Evolutionary conservation across 1,140 invertebrate genomes (phyloP).

Genomic region (Diabrotica undecimpunctata): DNA sequence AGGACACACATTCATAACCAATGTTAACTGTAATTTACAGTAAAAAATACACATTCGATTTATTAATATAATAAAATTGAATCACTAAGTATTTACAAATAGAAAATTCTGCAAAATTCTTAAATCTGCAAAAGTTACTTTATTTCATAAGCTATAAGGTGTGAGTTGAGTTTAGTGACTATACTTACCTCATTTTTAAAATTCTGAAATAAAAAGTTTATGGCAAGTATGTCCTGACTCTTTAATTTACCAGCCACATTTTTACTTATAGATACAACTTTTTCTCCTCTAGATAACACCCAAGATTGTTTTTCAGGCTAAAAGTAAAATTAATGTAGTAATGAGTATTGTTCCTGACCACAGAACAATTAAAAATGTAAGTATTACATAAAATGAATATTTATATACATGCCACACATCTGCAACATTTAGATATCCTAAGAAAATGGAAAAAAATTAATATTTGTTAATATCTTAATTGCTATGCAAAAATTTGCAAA

Average conservation of each 20-base stretch:
- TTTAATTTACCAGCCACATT: constrained; percentile 25
- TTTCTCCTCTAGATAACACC: constrained; percentile 17
- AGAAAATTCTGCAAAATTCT: no score
- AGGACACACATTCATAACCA: no score
- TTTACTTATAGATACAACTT: constrained; percentile 18
- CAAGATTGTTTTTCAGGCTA: constrained; percentile 15
- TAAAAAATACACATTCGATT: no score
- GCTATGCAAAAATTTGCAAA: no score
- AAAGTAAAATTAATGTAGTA: constrained; percentile 5
- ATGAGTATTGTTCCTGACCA: background rate
- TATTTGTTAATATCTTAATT: no score
- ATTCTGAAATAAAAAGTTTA: constrained; percentile 36
- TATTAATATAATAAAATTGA: no score
- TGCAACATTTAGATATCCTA: background rate
- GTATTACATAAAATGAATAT: background rate
- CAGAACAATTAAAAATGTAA: background rate
- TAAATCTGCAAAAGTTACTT: no score
- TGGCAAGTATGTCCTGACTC: constrained; percentile 31
- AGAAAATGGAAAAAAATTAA: no score
- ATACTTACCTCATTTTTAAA: constrained; percentile 29
- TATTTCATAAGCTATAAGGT: no score
- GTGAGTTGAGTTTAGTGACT: no score
- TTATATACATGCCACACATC: background rate
- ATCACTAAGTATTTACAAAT: no score
- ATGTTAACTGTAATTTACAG: no score